Base-by-base conservation (phyloP, 2,797 vertebrate genomes). In the Myotis myotis region DNA sequence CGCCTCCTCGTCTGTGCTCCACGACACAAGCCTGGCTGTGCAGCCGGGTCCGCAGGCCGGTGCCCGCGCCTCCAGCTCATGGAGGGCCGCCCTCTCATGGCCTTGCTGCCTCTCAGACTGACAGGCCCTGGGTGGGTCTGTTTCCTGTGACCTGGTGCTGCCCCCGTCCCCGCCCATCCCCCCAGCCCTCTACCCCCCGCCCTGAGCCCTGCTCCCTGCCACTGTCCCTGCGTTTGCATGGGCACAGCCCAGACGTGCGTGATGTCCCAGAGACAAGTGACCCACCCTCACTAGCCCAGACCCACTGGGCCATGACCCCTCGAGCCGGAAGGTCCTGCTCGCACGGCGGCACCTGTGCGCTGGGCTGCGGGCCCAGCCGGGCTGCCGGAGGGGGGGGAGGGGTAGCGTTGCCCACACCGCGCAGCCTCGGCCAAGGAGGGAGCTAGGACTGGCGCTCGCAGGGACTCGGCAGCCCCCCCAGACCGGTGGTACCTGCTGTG, bases 151-250 rank as follows among this genome's bases (percentile, higher is more conserved):
- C 47, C 3, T 49, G 13, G 13, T 13, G 3, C 49, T 49, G 49
- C 49, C 49, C 49, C 49, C 13, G 44, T 10, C 8, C 28, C 47
- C 13, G 20, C 8, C 8, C 87, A 12, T 0, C 44, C 44, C 44
- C 11, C 9, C 11, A 10, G 44, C 44, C 44, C 44, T 60, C 53
- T 23, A 38, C 5, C 15, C 12, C 47, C 15, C 47, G 13, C 13
- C 47, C 47, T 16, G 4, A 16, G 47, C 47, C 47, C 47, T 15
- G 1, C 33, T 49, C 57, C 28, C 41, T 23, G 11, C 92, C 25
- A 1, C 33, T 25, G 10, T 47, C 8, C 4, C 13, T 13, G 8
- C 0, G 0, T 33, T 47, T 16, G 0, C 44, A 2, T 38, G 38
- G 11, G 47, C 44, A 25, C 25, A 36, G 44, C 57, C 81, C 38